Evolutionary conservation across 2,797 vertebrate genomes (phyloP).

Genomic region (Trachops cirrhosus): DNA sequence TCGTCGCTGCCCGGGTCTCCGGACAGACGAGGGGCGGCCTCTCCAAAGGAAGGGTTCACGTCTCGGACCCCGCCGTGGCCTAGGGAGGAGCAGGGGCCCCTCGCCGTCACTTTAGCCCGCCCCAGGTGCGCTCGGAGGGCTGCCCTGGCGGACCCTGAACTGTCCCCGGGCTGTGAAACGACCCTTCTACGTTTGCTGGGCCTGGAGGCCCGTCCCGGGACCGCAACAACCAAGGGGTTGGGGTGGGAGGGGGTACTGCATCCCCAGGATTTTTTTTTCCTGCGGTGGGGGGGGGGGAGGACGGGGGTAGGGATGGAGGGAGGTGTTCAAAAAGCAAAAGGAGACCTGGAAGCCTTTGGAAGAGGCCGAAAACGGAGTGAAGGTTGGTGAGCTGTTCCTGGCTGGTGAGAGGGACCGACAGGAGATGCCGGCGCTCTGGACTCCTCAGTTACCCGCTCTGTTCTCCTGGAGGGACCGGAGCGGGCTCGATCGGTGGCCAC

Average conservation of each 20-base stretch:
- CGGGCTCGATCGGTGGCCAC: neutral
- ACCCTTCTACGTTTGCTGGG: neutral
- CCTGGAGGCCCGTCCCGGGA: neutral
- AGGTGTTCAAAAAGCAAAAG: neutral
- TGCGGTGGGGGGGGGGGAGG: rapidly evolving
- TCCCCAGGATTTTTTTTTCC: neutral
- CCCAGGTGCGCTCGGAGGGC: neutral
- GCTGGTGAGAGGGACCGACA: neutral
- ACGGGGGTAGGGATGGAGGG: neutral
- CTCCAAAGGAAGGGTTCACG: neutral
- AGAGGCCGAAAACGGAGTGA: neutral
- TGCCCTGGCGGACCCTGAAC: neutral
- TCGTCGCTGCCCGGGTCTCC: neutral
- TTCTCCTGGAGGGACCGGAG: neutral
- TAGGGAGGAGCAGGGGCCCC: neutral
- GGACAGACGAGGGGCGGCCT: neutral
- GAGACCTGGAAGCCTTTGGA: constrained; percentile 30
- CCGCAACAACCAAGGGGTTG: neutral
- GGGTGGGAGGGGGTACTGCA: neutral
- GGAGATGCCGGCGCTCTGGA: neutral
- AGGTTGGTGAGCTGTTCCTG: neutral
- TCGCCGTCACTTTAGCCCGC: neutral
- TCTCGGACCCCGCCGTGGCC: neutral
- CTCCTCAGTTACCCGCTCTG: neutral
- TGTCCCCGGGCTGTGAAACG: neutral